These are phyloP conservation scores for Zoanthus sociatus DNA, from an alignment of 92 coral and sea anemone genomes.

Conservation along the genomic window DNA sequence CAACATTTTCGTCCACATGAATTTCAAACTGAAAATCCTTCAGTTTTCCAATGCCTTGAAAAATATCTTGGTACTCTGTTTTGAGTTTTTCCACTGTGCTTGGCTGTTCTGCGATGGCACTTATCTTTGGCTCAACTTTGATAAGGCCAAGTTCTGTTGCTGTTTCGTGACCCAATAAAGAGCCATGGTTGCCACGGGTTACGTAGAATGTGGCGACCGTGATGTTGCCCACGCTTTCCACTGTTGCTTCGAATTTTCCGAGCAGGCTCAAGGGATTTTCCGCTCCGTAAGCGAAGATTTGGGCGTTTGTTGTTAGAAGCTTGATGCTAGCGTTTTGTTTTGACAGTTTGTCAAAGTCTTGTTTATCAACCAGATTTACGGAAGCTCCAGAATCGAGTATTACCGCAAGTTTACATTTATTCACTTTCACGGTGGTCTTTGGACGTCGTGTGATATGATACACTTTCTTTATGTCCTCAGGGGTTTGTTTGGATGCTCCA, in stretches of 20 bases:
- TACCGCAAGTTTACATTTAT: constrained; percentile 14
- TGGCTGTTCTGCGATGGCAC: neutral
- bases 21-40: constrained; percentile 37
- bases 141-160: constrained; percentile 31
- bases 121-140: constrained; percentile 1
- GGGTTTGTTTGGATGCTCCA: neutral
- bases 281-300: constrained; percentile 46
- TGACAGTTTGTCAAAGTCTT: constrained; percentile 5
- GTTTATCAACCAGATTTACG: constrained; percentile 42
- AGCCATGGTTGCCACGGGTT: constrained; percentile 38
- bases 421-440: too few species aligned
- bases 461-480: neutral
- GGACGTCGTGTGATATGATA: too few species aligned
- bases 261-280: constrained; percentile 29
- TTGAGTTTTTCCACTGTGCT: neutral
- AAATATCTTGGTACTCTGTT: constrained; percentile 36
- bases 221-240: constrained; percentile 7
- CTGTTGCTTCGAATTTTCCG: constrained; percentile 31
- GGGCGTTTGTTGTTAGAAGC: constrained; percentile 29
- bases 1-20: constrained; percentile 25
- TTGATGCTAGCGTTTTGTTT: constrained; percentile 4
- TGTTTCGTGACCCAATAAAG: constrained; percentile 44
- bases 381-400: constrained; percentile 54
- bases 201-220: constrained; percentile 40
- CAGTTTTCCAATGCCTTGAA: constrained; percentile 23